Conservation (phyloP, 2,113 vertebrate species). For the Poeciliopsis turrubarensis region DNA sequence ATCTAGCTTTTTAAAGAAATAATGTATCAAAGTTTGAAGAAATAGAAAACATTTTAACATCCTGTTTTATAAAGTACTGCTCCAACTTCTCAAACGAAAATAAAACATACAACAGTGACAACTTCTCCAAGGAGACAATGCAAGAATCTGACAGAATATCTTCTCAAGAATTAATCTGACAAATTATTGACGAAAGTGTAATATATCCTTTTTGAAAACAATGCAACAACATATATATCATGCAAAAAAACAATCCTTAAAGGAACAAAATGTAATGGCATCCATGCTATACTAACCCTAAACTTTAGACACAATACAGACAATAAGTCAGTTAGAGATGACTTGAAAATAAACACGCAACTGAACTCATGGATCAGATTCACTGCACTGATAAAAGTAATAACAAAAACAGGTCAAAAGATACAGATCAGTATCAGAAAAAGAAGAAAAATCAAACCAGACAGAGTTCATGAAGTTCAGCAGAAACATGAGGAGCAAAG, state of each 20-base stretch:
- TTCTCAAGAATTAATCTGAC: no score
- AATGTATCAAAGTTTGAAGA: not conserved
- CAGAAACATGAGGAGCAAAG: not conserved
- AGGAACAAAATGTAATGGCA: not conserved
- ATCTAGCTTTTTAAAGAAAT: not conserved
- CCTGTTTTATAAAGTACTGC: not conserved
- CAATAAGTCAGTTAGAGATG: not conserved
- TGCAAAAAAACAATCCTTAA: no score
- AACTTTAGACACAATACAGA: not conserved
- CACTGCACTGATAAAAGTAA: not conserved
- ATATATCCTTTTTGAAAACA: no score
- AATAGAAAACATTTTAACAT: not conserved
- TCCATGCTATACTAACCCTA: no score
- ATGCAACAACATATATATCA: no score
- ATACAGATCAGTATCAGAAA: not conserved
- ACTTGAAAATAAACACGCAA: not conserved
- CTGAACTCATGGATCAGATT: not conserved
- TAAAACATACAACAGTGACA: not conserved
- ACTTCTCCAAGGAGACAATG: no score
- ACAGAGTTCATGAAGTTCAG: not conserved
- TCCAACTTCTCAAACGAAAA: not conserved
- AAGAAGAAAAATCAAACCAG: not conserved
- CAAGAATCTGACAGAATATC: no score
- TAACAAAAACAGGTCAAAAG: not conserved
- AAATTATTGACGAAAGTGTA: no score